phyloP scores from a whole-genome alignment of 2,888 invertebrate genomes.

The Nematopogon swammerdamellus region DNA sequence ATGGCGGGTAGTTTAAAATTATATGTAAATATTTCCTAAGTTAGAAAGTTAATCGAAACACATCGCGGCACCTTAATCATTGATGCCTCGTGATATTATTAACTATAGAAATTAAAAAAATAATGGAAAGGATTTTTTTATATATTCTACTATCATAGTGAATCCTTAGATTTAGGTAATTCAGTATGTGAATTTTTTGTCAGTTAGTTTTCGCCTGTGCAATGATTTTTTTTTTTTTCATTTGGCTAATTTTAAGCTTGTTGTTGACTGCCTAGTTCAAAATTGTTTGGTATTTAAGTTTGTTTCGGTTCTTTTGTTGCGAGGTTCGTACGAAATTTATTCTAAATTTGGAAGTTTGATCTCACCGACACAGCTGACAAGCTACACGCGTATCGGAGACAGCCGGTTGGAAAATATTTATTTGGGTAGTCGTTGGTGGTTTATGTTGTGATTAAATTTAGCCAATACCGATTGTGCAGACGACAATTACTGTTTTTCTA shows the following conservation, averaged over 20 bases:
- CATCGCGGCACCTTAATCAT: conserved; percentile 45
- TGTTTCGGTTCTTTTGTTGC: conserved; percentile 1
- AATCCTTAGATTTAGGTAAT: conserved; percentile 47
- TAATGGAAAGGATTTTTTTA: conserved; percentile 52
- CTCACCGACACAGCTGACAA: conserved; percentile 43
- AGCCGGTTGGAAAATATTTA: conserved; percentile 25
- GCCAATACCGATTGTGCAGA: not conserved
- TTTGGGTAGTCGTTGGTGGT: not conserved
- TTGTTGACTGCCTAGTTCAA: conserved; percentile 37
- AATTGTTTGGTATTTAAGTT: not conserved
- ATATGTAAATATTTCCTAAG: conserved; percentile 44
- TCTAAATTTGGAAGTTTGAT: conserved; percentile 17
- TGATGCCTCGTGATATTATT: conserved; percentile 54
- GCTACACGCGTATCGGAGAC: conserved; percentile 33
- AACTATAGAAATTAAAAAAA: conserved; percentile 51
- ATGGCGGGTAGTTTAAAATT: conserved; percentile 48
- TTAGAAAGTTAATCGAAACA: conserved; percentile 26
- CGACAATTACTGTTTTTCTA: not conserved
- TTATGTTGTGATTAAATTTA: not conserved
- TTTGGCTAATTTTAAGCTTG: conserved; percentile 34
- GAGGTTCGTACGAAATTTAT: conserved; percentile 9
- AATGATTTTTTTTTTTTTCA: conserved; percentile 32
- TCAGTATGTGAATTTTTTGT: conserved; percentile 39
- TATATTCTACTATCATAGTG: conserved; percentile 53
- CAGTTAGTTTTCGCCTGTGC: conserved; percentile 53